phyloP scores from a whole-genome alignment of 2,888 invertebrate species.

The Megalurothrips usitatus region DNA sequence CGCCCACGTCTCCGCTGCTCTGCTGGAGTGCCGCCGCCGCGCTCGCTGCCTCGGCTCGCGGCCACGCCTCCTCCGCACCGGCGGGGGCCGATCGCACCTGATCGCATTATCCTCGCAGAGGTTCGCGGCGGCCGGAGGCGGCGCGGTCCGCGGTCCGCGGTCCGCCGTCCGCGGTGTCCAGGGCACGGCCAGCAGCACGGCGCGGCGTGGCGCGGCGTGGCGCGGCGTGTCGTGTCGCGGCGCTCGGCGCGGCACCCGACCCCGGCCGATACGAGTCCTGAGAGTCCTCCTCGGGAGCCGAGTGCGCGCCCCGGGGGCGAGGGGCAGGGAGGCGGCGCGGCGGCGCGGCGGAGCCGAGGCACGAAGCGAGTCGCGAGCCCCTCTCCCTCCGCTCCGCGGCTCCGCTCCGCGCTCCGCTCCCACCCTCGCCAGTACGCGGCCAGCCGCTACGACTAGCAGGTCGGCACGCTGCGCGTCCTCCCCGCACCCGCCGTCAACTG shows the following conservation, averaged over 20 bases:
- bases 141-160: too few species aligned
- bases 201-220: neutral
- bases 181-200: too few species aligned
- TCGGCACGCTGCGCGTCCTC: neutral
- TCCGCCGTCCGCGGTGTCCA: too few species aligned
- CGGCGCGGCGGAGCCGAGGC: neutral
- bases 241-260: neutral
- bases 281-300: neutral
- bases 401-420: too few species aligned
- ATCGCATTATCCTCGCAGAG: too few species aligned
- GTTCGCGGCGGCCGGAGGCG: too few species aligned
- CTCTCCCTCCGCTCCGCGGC: neutral
- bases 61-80: too few species aligned
- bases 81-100: too few species aligned
- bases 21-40: too few species aligned
- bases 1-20: too few species aligned
- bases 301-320: neutral
- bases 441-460: neutral
- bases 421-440: neutral
- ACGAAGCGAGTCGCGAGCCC: neutral
- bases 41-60: too few species aligned
- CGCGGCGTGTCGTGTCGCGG: neutral
- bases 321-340: neutral
- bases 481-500: neutral
- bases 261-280: neutral